These are phyloP conservation scores for Agriopis leucophaearia DNA, from an alignment of 2,888 invertebrate species.

Conservation along the genomic window DNA sequence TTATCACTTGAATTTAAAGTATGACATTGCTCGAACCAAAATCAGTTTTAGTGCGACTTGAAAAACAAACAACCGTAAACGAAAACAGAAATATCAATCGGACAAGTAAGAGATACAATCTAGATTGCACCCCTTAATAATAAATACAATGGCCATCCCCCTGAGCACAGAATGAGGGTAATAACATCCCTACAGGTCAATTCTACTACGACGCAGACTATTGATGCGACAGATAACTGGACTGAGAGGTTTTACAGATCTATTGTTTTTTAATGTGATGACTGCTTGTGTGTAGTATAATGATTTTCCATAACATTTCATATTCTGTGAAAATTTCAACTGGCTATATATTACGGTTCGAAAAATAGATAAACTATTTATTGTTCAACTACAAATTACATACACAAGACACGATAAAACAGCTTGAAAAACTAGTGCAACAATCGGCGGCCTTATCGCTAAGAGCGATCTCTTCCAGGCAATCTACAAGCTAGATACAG, in stretches of 20 bases:
- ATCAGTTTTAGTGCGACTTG: neutral
- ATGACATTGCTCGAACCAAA: neutral
- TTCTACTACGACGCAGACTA: constrained; percentile 18
- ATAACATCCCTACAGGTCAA: constrained; percentile 35
- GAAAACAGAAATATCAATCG: constrained; percentile 33
- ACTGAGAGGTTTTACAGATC: neutral
- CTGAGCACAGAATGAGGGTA: constrained; percentile 31
- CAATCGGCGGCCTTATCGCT: too few relatives aligned
- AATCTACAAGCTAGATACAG: too few relatives aligned
- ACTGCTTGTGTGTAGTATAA: too few relatives aligned
- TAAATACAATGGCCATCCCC: constrained; percentile 38
- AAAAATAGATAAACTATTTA: too few relatives aligned
- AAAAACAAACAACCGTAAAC: constrained; percentile 5
- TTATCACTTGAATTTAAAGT: neutral
- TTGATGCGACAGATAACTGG: neutral
- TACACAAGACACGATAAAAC: too few relatives aligned
- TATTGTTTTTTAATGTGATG: too few relatives aligned
- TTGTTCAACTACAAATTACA: too few relatives aligned
- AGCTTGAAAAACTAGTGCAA: too few relatives aligned
- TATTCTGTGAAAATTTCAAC: too few relatives aligned
- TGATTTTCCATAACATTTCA: too few relatives aligned
- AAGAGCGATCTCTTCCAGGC: too few relatives aligned
- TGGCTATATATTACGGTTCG: too few relatives aligned
- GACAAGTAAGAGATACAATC: constrained; percentile 25
- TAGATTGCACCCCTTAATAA: constrained; percentile 39